Evolutionary conservation across 2,113 vertebrate genomes (phyloP).

Genomic region (Mormyrus lacerda): DNA sequence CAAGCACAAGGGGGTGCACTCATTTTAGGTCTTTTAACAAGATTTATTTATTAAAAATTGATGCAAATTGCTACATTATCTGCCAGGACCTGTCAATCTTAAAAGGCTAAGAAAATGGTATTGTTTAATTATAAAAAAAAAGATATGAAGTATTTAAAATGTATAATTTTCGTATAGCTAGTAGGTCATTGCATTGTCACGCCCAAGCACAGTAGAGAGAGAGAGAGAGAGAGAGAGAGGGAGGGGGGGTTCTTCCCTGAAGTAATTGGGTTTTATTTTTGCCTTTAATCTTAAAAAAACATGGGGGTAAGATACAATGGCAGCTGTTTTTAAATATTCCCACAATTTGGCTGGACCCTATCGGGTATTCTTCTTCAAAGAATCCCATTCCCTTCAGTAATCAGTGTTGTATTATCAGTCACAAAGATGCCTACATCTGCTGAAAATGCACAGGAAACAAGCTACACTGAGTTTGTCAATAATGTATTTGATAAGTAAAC

Average conservation of each 20-base stretch:
- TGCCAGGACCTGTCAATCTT: not conserved
- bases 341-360: not conserved
- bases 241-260: not conserved
- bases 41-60: not conserved
- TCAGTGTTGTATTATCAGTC: not conserved
- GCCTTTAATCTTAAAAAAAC: not conserved
- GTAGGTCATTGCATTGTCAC: not conserved
- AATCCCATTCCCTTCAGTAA: not conserved
- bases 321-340: not conserved
- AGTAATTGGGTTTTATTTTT: not conserved
- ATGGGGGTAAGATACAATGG: not conserved
- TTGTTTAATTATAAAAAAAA: not conserved
- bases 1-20: constrained; percentile 13
- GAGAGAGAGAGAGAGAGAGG: too few species aligned
- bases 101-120: not conserved
- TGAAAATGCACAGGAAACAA: not conserved
- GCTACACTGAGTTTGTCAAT: not conserved
- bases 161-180: not conserved
- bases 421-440: not conserved
- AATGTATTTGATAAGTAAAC: not conserved
- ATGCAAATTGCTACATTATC: not conserved
- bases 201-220: too few species aligned
- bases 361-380: not conserved
- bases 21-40: not conserved
- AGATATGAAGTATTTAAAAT: not conserved